Conservation (phyloP, 2,113 vertebrate genomes). For the Nesogale talazaci region DNA sequence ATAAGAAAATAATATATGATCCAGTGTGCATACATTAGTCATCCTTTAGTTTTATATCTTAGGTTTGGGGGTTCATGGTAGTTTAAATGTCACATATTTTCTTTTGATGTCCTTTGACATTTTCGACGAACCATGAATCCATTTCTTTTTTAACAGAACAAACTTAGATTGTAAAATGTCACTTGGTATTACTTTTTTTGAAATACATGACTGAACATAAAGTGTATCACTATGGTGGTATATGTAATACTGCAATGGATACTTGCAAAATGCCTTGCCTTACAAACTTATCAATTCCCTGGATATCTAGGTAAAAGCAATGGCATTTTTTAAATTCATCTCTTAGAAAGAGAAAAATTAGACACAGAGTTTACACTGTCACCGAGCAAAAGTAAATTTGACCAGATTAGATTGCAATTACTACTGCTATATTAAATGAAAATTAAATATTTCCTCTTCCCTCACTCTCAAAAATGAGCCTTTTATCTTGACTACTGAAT, state of each 20-base stretch:
- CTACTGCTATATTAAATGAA: neutral
- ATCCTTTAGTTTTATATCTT: neutral
- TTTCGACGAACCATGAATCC: slow-evolving; percentile 63
- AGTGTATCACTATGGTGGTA: neutral
- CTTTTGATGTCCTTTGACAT: slow-evolving; percentile 62
- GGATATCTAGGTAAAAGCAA: neutral
- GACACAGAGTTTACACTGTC: neutral
- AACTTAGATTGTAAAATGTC: slow-evolving; percentile 69
- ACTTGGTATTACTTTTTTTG: slow-evolving; percentile 65
- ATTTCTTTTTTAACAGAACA: slow-evolving; percentile 50
- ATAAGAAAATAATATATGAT: neutral
- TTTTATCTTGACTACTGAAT: neutral
- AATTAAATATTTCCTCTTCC: neutral
- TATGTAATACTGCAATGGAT: neutral
- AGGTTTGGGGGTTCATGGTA: neutral
- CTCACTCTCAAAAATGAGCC: neutral
- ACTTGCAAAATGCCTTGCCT: slow-evolving; percentile 15
- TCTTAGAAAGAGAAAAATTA: slow-evolving; percentile 28
- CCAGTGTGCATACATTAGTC: neutral
- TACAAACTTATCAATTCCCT: slow-evolving; percentile 31
- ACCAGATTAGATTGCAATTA: neutral
- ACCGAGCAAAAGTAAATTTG: slow-evolving; percentile 17
- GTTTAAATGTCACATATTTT: slow-evolving; percentile 66
- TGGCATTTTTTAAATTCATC: slow-evolving; percentile 46
- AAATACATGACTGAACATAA: slow-evolving; percentile 49